Base-by-base conservation (phyloP, 2,113 vertebrate genomes). In the Tachysurus vachellii region DNA sequence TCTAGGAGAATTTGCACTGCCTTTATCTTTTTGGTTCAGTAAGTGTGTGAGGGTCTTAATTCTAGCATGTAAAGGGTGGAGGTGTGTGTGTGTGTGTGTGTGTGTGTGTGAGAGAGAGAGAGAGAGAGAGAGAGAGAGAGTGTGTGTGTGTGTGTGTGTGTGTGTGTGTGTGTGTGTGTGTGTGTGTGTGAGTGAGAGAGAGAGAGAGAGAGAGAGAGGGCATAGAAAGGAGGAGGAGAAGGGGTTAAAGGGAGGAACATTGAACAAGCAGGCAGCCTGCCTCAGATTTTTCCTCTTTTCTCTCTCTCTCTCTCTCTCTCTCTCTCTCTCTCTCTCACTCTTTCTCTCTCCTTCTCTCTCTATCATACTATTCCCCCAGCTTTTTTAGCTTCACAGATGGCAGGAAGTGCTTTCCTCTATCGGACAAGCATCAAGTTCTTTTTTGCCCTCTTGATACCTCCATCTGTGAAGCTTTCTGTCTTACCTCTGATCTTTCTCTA, bases 261-360 rank as follows among this genome's bases (percentile, higher is more conserved):
- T 59, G 76, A 89, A 86, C 88, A 92, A 88, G 90, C 91, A 94
- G 92, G 90, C 92, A 92, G 88, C 85, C 89, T 92, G 85, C 86
- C 88, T 92, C 83, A 87, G 84, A 90, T 87, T 91, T 93, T 93
- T 42, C 85, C 44, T 61, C 79, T 47, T 77, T 80, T 53, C 36
- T 36, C 89, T 82, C 89, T 86, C 84, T 70, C 66, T 59, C 61
- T 73, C 57, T 76, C 83, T 36, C 62, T 82, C 83, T 73, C 16
- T 82, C 68, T 57, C 82, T 84, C 87, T 42, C 79, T 59, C 79
- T 53, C 36, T 36, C 89, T 82, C 89, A 83, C 84, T 70, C 66
- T 59, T 62, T 73, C 57, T 76, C 83, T 36, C 62, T 82, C 83
- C 73, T 16, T 82, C 68, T 57, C 82, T 84, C 87, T 42, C 79